These are phyloP conservation scores for Copidosoma floridanum DNA, from an alignment of 1,140 invertebrate species.

Conservation along the genomic window DNA sequence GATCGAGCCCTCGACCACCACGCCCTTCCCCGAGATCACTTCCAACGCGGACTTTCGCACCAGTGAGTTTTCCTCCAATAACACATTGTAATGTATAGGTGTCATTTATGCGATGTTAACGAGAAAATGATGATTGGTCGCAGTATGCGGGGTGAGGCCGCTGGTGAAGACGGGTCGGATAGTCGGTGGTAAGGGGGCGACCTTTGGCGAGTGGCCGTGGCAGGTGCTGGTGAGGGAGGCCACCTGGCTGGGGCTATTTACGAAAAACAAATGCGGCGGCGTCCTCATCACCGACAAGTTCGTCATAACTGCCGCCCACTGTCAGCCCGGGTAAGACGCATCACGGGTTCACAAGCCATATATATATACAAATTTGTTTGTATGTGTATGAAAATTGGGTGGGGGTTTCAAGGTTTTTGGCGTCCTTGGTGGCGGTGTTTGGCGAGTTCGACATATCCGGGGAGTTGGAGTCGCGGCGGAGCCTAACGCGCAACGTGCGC, in stretches of 20 bases:
- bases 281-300: slow-evolving; percentile 83
- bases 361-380: background rate
- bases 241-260: slow-evolving; percentile 89
- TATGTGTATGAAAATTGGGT: background rate
- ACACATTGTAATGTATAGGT: too few relatives aligned
- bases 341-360: background rate
- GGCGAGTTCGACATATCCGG: slow-evolving; percentile 88
- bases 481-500: slow-evolving; percentile 78
- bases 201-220: slow-evolving; percentile 90
- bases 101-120: too few relatives aligned
- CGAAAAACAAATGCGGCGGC: slow-evolving; percentile 95
- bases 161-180: slow-evolving; percentile 78
- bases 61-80: slow-evolving; percentile 4
- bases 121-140: slow-evolving; percentile 33
- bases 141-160: slow-evolving; percentile 86
- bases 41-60: slow-evolving; percentile 17
- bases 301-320: slow-evolving; percentile 90
- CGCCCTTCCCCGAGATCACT: slow-evolving; percentile 15
- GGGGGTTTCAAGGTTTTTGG: slow-evolving; percentile 69
- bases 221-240: slow-evolving; percentile 88
- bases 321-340: slow-evolving; percentile 85
- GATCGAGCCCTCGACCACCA: background rate
- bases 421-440: slow-evolving; percentile 84
- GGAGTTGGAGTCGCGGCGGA: slow-evolving; percentile 73
- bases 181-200: slow-evolving; percentile 83